Base-by-base conservation (phyloP, 1,140 invertebrate species). In the Drosophila bocki region DNA sequence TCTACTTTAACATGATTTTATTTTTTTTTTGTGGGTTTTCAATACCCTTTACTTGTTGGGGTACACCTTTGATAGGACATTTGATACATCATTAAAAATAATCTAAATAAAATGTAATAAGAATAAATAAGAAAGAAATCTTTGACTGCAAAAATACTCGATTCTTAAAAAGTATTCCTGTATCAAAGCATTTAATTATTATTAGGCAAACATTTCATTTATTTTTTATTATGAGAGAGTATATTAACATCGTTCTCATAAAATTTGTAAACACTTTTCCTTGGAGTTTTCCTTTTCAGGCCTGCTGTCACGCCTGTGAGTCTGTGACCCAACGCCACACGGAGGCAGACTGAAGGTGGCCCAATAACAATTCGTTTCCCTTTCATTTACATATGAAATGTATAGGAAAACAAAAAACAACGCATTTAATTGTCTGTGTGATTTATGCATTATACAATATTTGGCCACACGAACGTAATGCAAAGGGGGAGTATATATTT, bases 351-450 rank as follows among this genome's bases (percentile, higher is more conserved):
- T 63, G 22, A 68, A 68, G 64, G 59, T 51, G 47, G 45, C 19
- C 48, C 61, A 59, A 72, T 75, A 59, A 59, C 61, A 70, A 72
- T 67, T 72, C 62, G 45, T 50, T 57, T 54, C 53, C 33, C 48
- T 60, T 80, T 87, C 63, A 78, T 87, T 83, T 87, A 64, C 84
- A 87, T 87, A 80, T 75, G 60, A 69, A 82, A 78, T 82, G 79
- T 69, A 56, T 45, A 57, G 33, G 42, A 72, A 74, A 71, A 50
- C 68, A 57, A 70, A 71, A 79, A 77, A 88, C 77, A 83, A 68
- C 37, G 42, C 77, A 80, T 83, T 87, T 83, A 87, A 87, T 87
- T 87, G 84, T 57, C 71, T 70, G 54, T 80, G 74, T 87, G 83
- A 87, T 87, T 87, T 87, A 87, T 88, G 77, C 84, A 65, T 78